These are phyloP conservation scores for Dolichotis patagonum DNA, from an alignment of 2,113 vertebrate genomes.

Conservation along the genomic window DNA sequence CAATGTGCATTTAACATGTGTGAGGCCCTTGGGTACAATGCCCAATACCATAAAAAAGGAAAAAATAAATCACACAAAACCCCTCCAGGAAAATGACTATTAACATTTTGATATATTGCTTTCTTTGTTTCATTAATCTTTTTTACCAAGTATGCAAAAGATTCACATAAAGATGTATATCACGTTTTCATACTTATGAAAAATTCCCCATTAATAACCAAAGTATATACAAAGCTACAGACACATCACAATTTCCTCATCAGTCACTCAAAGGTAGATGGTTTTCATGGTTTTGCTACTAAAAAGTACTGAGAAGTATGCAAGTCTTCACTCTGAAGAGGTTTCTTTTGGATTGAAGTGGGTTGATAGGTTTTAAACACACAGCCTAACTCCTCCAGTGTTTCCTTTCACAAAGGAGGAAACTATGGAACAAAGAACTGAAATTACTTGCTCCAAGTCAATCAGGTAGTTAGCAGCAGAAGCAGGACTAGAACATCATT, in stretches of 20 bases:
- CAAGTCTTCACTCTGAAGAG: background rate
- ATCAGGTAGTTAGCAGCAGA: conserved; percentile 77
- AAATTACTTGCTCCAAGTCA: conserved; percentile 80
- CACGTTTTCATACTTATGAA: background rate
- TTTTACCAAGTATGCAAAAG: background rate
- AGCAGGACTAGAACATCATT: conserved; percentile 77
- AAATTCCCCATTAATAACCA: background rate
- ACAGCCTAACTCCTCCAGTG: conserved; percentile 40
- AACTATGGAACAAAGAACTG: conserved; percentile 73
- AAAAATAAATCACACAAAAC: conserved; percentile 12
- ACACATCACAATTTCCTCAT: background rate
- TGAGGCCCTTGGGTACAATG: background rate
- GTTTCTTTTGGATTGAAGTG: background rate
- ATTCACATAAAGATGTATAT: background rate
- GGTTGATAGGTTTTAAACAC: conserved; percentile 19
- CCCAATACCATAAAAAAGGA: background rate
- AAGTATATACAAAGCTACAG: background rate
- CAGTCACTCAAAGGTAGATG: background rate
- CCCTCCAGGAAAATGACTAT: background rate
- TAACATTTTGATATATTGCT: background rate
- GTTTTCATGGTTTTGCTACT: conserved; percentile 13
- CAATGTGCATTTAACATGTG: background rate
- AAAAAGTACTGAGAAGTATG: background rate
- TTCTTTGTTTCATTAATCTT: background rate
- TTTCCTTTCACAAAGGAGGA: conserved; percentile 76